Evolutionary conservation across 2,797 vertebrate genomes (phyloP), one percentile per base, ranked within the genome.

Genomic region (Epinephelus awoara): DNA sequence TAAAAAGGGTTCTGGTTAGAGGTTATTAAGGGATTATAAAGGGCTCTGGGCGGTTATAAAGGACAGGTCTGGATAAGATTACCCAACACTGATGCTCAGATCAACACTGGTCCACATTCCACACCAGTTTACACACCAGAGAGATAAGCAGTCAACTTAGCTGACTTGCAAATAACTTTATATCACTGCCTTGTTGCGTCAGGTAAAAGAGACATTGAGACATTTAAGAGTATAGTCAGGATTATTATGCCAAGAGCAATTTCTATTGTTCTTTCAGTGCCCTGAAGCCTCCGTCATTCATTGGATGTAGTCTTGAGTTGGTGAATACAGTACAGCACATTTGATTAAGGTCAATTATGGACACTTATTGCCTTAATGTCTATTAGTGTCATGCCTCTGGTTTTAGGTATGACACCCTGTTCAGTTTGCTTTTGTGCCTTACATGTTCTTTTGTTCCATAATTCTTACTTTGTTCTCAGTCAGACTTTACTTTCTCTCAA

Each of bases 1-100:
- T 83, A 77, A 88, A 87, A 42, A 64, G 67, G 69, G 15, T 62
- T 87, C 82, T 86, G 90, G 76, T 80, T 59, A 56, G 67, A 75
- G 69, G 87, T 89, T 87, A 84, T 90, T 89, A 78, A 57, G 76
- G 84, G 91, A 90, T 91, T 86, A 83, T 84, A 74, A 85, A 82
- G 55, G 72, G 21, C 73, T 81, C 34, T 57, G 56, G 73, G 71
- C 21, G 87, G 81, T 80, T 70, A 83, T 80, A 88, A 80, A 82
- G 44, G 23, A 80, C 54, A 25, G 66, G 78, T 86, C 89, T 93
- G 92, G 80, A 82, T 75, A 83, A 83, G 82, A 85, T 93, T 75
- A 86, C 17, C 66, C 71, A 44, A 29, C 19, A 15, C 44, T 55
- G 57, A 38, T 5, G 5, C 27, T 86, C 51, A 67, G 83, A 87